Evolutionary conservation across 2,888 invertebrate genomes (phyloP).

Genomic region (Pimpla rufipes): DNA sequence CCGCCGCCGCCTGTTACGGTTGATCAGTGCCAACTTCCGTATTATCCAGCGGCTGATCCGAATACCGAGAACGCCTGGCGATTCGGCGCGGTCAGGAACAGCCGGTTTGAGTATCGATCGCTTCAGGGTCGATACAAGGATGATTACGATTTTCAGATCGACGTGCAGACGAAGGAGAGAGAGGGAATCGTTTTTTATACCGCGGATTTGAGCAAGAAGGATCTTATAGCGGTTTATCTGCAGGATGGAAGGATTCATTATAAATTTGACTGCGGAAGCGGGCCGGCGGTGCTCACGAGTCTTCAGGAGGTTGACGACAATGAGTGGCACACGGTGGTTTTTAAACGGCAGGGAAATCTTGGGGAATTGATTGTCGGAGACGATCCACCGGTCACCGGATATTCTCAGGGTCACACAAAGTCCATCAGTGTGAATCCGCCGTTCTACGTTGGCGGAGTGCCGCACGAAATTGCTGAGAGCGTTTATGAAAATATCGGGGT

Average conservation of each 20-base stretch:
- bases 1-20: constrained; percentile 79
- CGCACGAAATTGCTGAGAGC: constrained; percentile 85
- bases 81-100: constrained; percentile 89
- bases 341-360: constrained; percentile 88
- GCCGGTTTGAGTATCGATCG: constrained; percentile 90
- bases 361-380: constrained; percentile 91
- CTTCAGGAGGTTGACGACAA: constrained; percentile 89
- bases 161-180: constrained; percentile 91
- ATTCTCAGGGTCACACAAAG: constrained; percentile 85
- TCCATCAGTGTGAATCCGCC: constrained; percentile 90
- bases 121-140: constrained; percentile 87
- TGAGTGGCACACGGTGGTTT: constrained; percentile 92
- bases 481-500: constrained; percentile 85
- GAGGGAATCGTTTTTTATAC: constrained; percentile 95
- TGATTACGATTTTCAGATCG: constrained; percentile 91
- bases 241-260: constrained; percentile 89
- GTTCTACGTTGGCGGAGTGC: constrained; percentile 94
- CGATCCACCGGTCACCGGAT: constrained; percentile 86
- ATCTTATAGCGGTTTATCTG: constrained; percentile 92
- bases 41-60: constrained; percentile 86
- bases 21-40: constrained; percentile 86
- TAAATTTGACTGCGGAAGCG: constrained; percentile 90
- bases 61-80: constrained; percentile 87
- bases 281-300: constrained; percentile 88
- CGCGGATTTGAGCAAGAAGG: constrained; percentile 87